Evolutionary conservation across 2,888 invertebrate species (phyloP).

Genomic region (Eledona agricola): DNA sequence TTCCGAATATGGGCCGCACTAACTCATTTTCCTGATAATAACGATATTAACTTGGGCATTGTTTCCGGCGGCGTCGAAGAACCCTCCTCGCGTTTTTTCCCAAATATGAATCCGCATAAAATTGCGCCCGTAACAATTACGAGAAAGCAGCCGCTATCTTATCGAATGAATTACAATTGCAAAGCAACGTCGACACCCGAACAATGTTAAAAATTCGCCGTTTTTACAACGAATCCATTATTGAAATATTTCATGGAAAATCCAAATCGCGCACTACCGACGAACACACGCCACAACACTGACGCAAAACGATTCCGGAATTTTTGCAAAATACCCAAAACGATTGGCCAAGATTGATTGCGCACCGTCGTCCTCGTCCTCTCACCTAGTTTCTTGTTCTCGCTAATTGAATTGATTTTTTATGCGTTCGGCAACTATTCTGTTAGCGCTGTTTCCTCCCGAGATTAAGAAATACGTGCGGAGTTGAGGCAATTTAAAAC

Average conservation of each 20-base stretch:
- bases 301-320: too few relatives aligned
- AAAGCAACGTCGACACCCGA: constrained; percentile 27
- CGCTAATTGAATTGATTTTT: constrained; percentile 17
- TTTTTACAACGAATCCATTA: constrained; percentile 30
- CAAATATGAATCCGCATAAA: background rate
- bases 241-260: constrained; percentile 34
- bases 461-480: constrained; percentile 3
- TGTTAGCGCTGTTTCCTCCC: constrained; percentile 11
- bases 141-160: constrained; percentile 27
- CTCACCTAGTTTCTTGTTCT: constrained; percentile 6
- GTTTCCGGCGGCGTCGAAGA: constrained; percentile 12
- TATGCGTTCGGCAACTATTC: constrained; percentile 7
- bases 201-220: constrained; percentile 22
- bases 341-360: too few relatives aligned
- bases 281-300: constrained; percentile 24
- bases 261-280: constrained; percentile 20
- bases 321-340: too few relatives aligned
- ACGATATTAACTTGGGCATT: constrained; percentile 36
- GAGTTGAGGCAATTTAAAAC: constrained; percentile 6
- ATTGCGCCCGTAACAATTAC: constrained; percentile 26
- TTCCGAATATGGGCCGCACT: constrained; percentile 35
- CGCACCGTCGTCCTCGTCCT: too few relatives aligned
- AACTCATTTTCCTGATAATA: constrained; percentile 39
- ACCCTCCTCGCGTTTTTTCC: background rate
- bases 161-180: constrained; percentile 32